These are phyloP conservation scores for Syngnathus acus DNA, from an alignment of 2,797 vertebrate species.

Conservation along the genomic window DNA sequence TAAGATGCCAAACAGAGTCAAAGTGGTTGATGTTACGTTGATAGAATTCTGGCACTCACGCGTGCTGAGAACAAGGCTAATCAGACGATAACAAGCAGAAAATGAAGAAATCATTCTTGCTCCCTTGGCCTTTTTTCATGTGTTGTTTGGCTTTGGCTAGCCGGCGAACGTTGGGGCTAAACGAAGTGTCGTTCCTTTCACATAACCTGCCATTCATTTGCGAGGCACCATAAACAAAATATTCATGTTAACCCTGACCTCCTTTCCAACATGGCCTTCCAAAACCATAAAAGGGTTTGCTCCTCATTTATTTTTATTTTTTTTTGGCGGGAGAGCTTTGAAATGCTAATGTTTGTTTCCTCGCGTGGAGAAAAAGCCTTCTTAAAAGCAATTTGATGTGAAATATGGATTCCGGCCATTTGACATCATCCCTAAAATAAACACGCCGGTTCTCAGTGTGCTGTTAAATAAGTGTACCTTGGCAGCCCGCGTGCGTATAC, in stretches of 20 bases:
- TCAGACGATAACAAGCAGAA: conserved; percentile 42
- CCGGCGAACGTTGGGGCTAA: conserved; percentile 28
- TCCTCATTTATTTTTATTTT: conserved; percentile 63
- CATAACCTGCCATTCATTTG: conserved; percentile 64
- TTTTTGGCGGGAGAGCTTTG: conserved; percentile 63
- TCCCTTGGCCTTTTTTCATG: conserved; percentile 26
- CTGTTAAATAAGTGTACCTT: conserved; percentile 72
- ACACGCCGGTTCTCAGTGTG: conserved; percentile 60
- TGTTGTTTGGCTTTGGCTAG: conserved; percentile 48
- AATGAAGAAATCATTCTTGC: conserved; percentile 51
- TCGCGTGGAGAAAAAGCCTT: conserved; percentile 52
- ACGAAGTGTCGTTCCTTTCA: conserved; percentile 56
- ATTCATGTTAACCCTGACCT: conserved; percentile 58
- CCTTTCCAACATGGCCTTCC: conserved; percentile 69
- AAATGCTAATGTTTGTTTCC: conserved; percentile 77
- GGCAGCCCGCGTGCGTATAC: conserved; percentile 61
- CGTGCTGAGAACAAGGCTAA: conserved; percentile 32
- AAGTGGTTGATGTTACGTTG: conserved; percentile 3
- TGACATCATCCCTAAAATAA: conserved; percentile 71
- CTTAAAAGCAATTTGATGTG: conserved; percentile 65
- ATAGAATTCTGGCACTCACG: conserved; percentile 17
- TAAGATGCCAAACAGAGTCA: not conserved
- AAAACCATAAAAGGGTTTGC: conserved; percentile 68
- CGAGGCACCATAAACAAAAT: conserved; percentile 62
- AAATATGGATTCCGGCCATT: conserved; percentile 70